A percentile compares a stretch with the other conserved stretches of the same genome.
Conservation (phyloP, 2,113 vertebrate species). For the Alces alces region DNA sequence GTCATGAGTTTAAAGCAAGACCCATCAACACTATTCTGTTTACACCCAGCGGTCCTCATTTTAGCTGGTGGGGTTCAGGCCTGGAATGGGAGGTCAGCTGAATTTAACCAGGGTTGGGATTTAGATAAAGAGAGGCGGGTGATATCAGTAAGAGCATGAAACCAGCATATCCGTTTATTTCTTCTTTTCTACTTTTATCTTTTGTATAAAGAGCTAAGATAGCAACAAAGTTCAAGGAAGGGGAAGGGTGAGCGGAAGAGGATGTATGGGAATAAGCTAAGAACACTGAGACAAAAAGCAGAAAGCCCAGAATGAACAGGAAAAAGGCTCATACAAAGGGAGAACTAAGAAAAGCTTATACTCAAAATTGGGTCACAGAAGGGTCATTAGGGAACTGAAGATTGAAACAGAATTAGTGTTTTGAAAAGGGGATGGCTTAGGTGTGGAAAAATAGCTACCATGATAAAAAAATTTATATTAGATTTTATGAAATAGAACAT, state of each 20-base stretch:
- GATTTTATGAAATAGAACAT: slow-evolving; percentile 27
- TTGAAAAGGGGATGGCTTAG: neutral
- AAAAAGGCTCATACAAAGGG: neutral
- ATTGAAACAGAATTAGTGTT: neutral
- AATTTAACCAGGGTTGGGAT: slow-evolving; percentile 2
- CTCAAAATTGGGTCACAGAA: neutral
- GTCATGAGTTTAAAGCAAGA: neutral
- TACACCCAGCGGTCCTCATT: neutral
- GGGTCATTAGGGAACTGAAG: neutral
- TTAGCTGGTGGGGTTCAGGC: neutral
- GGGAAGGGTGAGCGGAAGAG: neutral
- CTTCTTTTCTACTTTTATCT: slow-evolving; percentile 18
- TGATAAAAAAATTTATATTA: neutral
- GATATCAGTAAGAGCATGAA: neutral
- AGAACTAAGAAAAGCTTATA: slow-evolving; percentile 23
- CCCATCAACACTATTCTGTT: neutral
- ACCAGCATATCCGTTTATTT: neutral
- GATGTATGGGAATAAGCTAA: neutral
- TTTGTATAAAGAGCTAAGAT: neutral
- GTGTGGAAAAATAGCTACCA: neutral
- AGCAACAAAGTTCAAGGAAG: neutral
- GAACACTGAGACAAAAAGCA: neutral
- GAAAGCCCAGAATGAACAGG: slow-evolving; percentile 5
- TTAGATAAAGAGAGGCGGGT: slow-evolving; percentile 10
- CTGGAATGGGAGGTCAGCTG: neutral